Evolutionary conservation across 2,113 vertebrate species (phyloP).

Genomic region (Lasiurus borealis): DNA sequence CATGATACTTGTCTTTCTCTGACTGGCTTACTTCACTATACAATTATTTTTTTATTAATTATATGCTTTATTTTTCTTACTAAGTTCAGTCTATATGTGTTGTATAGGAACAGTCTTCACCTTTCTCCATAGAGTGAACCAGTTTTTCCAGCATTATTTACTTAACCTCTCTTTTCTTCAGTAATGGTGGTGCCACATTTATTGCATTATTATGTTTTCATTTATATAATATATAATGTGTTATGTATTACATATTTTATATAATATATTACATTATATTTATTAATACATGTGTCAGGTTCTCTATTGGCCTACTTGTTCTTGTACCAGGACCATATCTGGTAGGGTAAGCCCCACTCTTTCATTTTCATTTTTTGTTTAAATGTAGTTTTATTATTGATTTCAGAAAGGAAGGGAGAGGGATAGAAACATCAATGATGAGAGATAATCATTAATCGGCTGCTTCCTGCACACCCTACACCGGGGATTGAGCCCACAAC

Average conservation of each 20-base stretch:
- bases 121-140: not conserved
- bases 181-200: not conserved
- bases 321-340: not conserved
- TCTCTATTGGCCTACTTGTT: constrained; percentile 3
- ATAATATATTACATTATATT: not conserved
- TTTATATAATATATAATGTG: not conserved
- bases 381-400: too few species aligned
- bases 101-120: not conserved
- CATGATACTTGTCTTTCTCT: not conserved
- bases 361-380: not conserved
- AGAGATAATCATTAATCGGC: too few species aligned
- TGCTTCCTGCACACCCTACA: too few species aligned
- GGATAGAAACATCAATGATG: too few species aligned
- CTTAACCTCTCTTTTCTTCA: not conserved
- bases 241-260: not conserved
- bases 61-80: not conserved
- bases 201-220: not conserved
- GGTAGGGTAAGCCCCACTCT: not conserved
- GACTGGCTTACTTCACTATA: not conserved
- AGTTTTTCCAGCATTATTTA: constrained; percentile 7
- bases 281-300: not conserved
- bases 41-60: not conserved
- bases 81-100: not conserved
- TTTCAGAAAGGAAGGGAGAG: too few species aligned
- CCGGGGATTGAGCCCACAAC: too few species aligned